Evolutionary conservation across 2,888 invertebrate genomes (phyloP).

Genomic region (Drosophila quasianomalipes): DNA sequence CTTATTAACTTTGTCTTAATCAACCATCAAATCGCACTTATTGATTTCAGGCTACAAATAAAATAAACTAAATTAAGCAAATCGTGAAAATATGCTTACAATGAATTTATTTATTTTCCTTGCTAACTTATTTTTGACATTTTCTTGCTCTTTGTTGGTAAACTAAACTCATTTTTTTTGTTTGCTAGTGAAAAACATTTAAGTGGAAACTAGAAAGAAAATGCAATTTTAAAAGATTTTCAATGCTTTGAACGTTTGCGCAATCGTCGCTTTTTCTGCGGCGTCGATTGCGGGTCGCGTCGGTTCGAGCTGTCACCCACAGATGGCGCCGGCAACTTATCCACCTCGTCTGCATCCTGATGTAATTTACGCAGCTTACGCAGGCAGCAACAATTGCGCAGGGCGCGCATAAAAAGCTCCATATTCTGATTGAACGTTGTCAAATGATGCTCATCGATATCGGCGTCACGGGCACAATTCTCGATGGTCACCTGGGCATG

Average conservation of each 20-base stretch:
- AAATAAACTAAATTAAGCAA: neutral
- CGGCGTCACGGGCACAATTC: slow-evolving; percentile 21
- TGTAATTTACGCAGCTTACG: slow-evolving; percentile 33
- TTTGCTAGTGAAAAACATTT: neutral
- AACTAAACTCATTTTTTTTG: slow-evolving; percentile 14
- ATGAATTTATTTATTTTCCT: slow-evolving; percentile 20
- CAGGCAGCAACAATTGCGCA: slow-evolving; percentile 60
- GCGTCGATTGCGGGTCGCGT: neutral
- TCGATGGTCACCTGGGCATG: slow-evolving; percentile 67
- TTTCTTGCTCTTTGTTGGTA: slow-evolving; percentile 7
- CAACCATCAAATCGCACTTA: neutral
- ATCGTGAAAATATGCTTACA: neutral
- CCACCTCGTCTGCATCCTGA: slow-evolving; percentile 12
- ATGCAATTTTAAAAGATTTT: slow-evolving; percentile 3
- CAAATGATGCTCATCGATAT: slow-evolving; percentile 33
- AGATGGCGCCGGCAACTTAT: slow-evolving; percentile 21
- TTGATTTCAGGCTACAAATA: neutral
- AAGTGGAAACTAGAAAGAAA: slow-evolving; percentile 10
- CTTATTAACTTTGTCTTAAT: neutral
- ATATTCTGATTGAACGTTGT: slow-evolving; percentile 69
- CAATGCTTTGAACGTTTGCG: slow-evolving; percentile 21
- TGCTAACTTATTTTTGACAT: slow-evolving; percentile 19
- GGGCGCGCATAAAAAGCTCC: slow-evolving; percentile 67
- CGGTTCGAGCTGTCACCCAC: slow-evolving; percentile 5
- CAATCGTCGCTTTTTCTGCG: slow-evolving; percentile 14